Percentiles rank a stretch among this genome's conserved stretches.
Evolutionary conservation across 1,140 invertebrate genomes (phyloP).

Genomic region (Megalopta genalis): DNA sequence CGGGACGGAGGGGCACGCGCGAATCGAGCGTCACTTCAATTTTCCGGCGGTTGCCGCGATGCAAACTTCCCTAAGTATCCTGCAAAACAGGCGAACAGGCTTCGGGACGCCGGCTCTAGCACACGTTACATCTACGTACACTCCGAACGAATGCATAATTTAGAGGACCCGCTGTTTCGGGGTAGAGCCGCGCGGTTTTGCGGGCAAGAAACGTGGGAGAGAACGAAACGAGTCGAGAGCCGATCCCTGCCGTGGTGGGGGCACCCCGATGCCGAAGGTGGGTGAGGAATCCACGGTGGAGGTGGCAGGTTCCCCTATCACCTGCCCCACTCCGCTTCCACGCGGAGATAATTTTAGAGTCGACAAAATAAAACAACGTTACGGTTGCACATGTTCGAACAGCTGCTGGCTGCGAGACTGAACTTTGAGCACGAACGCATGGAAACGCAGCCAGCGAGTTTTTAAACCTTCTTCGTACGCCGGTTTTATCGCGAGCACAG

Average conservation of each 20-base stretch:
- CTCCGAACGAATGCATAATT: slow-evolving; percentile 51
- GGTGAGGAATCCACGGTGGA: background rate
- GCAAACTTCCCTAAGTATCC: slow-evolving; percentile 4
- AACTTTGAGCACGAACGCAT: slow-evolving; percentile 5
- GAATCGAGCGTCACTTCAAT: slow-evolving; percentile 1
- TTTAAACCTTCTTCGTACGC: background rate
- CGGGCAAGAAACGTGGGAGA: slow-evolving; percentile 10
- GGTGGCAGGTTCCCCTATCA: slow-evolving; percentile 20
- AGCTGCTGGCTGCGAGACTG: slow-evolving; percentile 10
- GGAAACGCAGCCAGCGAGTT: background rate
- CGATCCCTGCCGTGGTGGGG: background rate
- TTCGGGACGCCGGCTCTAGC: background rate
- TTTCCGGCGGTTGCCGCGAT: background rate
- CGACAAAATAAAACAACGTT: slow-evolving; percentile 54
- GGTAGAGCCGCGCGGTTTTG: background rate
- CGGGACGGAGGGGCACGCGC: background rate
- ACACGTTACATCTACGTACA: background rate
- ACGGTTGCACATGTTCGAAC: slow-evolving; percentile 49
- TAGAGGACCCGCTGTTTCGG: slow-evolving; percentile 24
- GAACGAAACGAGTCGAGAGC: background rate
- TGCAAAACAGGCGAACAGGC: background rate
- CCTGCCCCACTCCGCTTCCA: background rate
- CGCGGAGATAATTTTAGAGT: slow-evolving; percentile 60
- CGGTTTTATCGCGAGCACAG: no score
- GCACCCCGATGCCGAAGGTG: background rate